These are phyloP conservation scores for Leptinotarsa tumamoca DNA, from an alignment of 2,888 invertebrate species.

Conservation along the genomic window DNA sequence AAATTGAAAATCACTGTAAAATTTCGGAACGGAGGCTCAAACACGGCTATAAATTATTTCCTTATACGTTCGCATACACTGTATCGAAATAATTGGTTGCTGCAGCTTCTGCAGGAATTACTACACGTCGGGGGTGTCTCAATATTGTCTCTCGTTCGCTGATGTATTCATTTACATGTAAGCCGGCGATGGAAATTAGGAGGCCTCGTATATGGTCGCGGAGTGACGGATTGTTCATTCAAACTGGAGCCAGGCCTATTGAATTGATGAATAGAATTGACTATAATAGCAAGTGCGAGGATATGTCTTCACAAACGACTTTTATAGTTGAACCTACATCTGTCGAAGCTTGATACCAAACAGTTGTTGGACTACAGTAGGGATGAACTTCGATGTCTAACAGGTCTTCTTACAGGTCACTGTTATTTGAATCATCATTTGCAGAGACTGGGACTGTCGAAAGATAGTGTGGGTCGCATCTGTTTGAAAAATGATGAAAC, in stretches of 20 bases:
- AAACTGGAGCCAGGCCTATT: neutral
- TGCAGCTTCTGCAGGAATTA: conserved; percentile 28
- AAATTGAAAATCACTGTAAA: conserved; percentile 54
- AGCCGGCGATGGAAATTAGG: neutral
- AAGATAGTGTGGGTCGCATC: too few relatives aligned
- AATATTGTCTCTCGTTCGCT: conserved; percentile 9
- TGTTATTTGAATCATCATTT: too few relatives aligned
- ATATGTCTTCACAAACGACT: too few relatives aligned
- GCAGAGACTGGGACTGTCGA: too few relatives aligned
- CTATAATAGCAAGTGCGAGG: too few relatives aligned
- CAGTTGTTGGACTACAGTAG: too few relatives aligned
- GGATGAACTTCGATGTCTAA: too few relatives aligned
- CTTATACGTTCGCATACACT: conserved; percentile 37
- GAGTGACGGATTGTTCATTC: neutral
- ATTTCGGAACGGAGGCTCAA: conserved; percentile 43
- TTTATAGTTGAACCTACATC: too few relatives aligned
- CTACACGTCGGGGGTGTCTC: neutral
- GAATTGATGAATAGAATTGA: neutral
- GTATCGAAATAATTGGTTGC: conserved; percentile 41
- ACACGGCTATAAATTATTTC: conserved; percentile 44
- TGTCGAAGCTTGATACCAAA: too few relatives aligned
- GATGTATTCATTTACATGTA: conserved; percentile 8
- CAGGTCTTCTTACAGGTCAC: too few relatives aligned
- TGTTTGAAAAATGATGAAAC: too few relatives aligned
- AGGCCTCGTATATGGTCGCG: neutral